phyloP scores from a whole-genome alignment of 2,113 vertebrate genomes.

The Bubo blakistoni region DNA sequence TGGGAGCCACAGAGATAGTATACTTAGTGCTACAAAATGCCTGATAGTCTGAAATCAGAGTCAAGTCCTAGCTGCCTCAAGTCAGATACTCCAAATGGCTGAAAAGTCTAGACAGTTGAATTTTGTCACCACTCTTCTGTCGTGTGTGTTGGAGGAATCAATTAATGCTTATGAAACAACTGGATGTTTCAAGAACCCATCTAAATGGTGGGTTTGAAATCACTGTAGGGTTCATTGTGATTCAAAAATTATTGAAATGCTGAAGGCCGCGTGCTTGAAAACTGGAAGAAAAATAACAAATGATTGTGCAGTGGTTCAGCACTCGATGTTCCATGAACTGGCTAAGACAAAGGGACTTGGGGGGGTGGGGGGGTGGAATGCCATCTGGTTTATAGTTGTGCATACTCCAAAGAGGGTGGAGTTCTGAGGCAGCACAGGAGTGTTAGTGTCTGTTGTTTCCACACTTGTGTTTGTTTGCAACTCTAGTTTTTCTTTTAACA shows the following conservation, averaged over 20 bases:
- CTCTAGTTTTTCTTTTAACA: not conserved
- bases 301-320: conserved; percentile 29
- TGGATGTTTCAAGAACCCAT: conserved; percentile 20
- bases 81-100: not conserved
- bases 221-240: conserved; percentile 45
- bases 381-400: not conserved
- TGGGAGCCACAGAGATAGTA: not conserved
- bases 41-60: not conserved
- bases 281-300: conserved; percentile 50
- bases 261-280: conserved; percentile 3
- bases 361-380: not conserved
- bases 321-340: conserved; percentile 34
- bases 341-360: conserved; percentile 33
- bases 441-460: conserved; percentile 2
- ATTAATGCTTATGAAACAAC: conserved; percentile 38
- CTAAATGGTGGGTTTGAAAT: conserved; percentile 40
- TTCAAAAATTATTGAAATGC: conserved; percentile 55
- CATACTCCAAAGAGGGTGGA: not conserved
- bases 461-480: not conserved
- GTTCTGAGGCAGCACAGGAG: not conserved
- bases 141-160: conserved; percentile 27
- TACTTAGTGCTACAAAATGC: not conserved
- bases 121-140: not conserved
- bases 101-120: not conserved
- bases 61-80: not conserved